These are phyloP conservation scores for Halcyon malimbica DNA, from an alignment of 2,113 vertebrate genomes.

Conservation along the genomic window DNA sequence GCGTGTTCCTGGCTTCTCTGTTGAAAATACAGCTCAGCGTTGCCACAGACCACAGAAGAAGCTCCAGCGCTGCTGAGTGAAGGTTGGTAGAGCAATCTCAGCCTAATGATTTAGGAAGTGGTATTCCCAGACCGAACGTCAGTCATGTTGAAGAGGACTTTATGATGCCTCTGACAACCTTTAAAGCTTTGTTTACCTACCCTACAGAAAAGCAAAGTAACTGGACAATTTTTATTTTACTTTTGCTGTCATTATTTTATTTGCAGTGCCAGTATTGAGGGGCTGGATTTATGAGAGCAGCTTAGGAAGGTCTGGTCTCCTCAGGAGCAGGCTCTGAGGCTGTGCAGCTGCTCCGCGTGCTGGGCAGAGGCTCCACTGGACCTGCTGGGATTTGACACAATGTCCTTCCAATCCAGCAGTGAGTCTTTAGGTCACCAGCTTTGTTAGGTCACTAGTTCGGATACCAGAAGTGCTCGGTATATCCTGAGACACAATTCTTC, in stretches of 20 bases:
- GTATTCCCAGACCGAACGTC: background rate
- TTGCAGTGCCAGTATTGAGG: background rate
- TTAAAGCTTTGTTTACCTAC: conserved; percentile 23
- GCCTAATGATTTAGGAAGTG: background rate
- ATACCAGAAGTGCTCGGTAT: accelerated
- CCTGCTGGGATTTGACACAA: accelerated
- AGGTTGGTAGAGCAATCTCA: background rate
- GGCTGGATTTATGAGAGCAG: background rate
- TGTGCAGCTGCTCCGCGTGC: accelerated
- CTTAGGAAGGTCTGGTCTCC: background rate
- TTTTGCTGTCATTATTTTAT: conserved; percentile 9
- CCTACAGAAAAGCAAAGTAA: background rate
- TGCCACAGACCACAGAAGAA: background rate
- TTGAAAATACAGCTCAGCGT: too few relatives aligned
- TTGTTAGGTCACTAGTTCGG: background rate
- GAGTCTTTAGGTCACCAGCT: background rate
- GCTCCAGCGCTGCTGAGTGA: accelerated
- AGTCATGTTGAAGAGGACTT: background rate
- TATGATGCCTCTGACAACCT: background rate
- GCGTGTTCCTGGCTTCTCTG: background rate
- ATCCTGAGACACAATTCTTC: background rate
- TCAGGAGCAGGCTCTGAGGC: background rate
- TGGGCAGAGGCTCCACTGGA: background rate
- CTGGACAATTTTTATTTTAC: background rate
- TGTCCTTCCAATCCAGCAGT: accelerated